Conservation (phyloP, 2,888 invertebrate species). For the Linyphia triangularis region DNA sequence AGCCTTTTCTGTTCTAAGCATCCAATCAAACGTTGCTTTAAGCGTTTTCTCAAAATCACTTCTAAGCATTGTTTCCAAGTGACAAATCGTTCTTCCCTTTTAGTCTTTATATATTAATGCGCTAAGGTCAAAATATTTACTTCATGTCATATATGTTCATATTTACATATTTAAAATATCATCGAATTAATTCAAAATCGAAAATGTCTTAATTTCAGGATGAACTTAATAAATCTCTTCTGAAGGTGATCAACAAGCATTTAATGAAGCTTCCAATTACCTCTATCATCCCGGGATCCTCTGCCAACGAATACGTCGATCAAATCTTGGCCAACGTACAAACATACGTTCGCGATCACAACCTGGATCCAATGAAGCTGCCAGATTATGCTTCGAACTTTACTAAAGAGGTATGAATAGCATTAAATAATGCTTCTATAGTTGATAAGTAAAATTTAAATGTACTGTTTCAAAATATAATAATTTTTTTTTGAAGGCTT, state of each 20-base stretch:
- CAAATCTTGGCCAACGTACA: slow-evolving; percentile 70
- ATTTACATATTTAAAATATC: too few species aligned
- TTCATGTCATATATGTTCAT: neutral
- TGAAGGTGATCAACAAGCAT: slow-evolving; percentile 68
- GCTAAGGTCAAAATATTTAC: neutral
- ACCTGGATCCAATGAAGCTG: slow-evolving; percentile 65
- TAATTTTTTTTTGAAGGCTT: too few species aligned
- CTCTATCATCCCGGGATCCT: slow-evolving; percentile 66
- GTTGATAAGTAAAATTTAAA: too few species aligned
- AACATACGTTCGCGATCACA: slow-evolving; percentile 39
- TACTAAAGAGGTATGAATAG: slow-evolving; percentile 50
- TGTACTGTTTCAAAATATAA: too few species aligned
- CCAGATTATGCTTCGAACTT: slow-evolving; percentile 69
- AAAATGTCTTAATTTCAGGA: slow-evolving; percentile 12
- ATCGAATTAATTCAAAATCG: neutral
- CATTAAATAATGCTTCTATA: too few species aligned
- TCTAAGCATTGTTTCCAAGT: too few species aligned
- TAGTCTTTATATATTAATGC: neutral
- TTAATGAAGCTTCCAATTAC: slow-evolving; percentile 69
- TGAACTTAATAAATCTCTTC: slow-evolving; percentile 55
- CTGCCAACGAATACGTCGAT: slow-evolving; percentile 73
- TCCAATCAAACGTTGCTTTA: too few species aligned
- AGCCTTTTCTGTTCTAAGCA: too few species aligned
- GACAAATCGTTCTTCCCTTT: too few species aligned
- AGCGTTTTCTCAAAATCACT: too few species aligned